A percentile compares a stretch with the other conserved stretches of the same genome.
phyloP scores from a whole-genome alignment of 2,797 vertebrate genomes.

The Perodicticus potto region DNA sequence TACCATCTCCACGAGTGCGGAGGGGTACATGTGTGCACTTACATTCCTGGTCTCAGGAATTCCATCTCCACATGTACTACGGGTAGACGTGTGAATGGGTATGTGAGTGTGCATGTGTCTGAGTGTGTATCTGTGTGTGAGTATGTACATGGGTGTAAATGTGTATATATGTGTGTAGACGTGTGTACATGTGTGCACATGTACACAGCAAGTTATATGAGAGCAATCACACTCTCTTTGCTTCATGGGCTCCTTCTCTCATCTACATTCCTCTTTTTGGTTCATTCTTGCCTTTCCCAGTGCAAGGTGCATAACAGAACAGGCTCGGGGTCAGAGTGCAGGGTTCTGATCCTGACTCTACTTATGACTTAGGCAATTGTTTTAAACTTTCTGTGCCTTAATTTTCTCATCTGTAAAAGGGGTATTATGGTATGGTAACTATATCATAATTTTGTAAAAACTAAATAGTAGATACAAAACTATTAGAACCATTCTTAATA shows the following conservation, averaged over 20 bases:
- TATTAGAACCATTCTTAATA: background rate
- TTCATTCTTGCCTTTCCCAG: background rate
- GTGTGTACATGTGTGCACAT: background rate
- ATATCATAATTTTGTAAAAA: background rate
- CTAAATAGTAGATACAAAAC: constrained; percentile 7
- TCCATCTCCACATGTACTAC: background rate
- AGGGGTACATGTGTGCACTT: too few relatives aligned
- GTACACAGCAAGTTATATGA: background rate
- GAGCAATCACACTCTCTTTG: background rate
- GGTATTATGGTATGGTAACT: background rate
- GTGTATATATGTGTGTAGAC: fast-evolving
- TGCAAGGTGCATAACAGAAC: background rate
- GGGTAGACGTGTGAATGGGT: background rate
- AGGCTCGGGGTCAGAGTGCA: background rate
- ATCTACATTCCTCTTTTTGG: background rate
- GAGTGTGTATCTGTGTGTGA: background rate
- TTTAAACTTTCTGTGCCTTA: background rate
- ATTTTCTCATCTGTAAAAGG: background rate
- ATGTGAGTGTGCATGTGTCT: background rate
- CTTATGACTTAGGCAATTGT: background rate
- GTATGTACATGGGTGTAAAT: too few relatives aligned
- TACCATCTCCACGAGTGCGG: background rate
- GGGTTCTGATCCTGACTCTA: background rate
- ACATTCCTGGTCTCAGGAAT: too few relatives aligned
- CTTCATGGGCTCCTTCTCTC: background rate